Evolutionary conservation across 2,888 invertebrate species (phyloP), one percentile per base, ranked within the genome.

Genomic region (Ephialtes manifestator): DNA sequence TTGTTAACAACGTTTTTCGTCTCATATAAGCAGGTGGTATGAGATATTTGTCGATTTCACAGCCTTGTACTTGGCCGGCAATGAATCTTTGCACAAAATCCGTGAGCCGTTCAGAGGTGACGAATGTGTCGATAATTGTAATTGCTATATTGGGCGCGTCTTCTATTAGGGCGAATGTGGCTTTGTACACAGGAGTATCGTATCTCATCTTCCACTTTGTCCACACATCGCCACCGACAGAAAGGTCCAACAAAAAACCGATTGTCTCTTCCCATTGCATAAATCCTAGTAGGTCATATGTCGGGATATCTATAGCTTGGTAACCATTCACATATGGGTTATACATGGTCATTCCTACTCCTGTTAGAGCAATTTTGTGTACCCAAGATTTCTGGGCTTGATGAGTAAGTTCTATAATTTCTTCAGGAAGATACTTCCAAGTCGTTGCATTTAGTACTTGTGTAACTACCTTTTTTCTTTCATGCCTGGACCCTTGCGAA

Each of bases 151-250:
- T 93, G 15, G 93, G 93, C 39, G 89, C 75, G 58, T 93, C 93
- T 58, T 93, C 93, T 13, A 90, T 80, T 15, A 93, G 83, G 15
- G 88, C 90, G 18, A 93, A 85, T 5, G 92, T 8, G 0, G 91
- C 86, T 71, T 89, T 90, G 31, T 92, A 75, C 55, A 86, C 89
- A 4, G 93, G 90, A n/a, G 76, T 86, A 31, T 93, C 91, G 77
- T 92, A 90, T 11, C 87, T 86, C 8, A 74, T 75, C 4, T 91
- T 87, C 28, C 92, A 76, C 60, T 91, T 93, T 39, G 90, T 90
- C 93, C 93, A 93, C 43, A 89, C 78, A 39, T 93, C 93, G 2
- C 92, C 93, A 11, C 93, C 93, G 1, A 87, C 87, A 0, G 88
- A 63, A 4, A 93, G 24, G 48, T 93, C 89, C 5, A 86, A 4